Evolutionary conservation across 2,113 vertebrate species (phyloP), one percentile per base, ranked within the genome.

Genomic region (Colinus virginianus): DNA sequence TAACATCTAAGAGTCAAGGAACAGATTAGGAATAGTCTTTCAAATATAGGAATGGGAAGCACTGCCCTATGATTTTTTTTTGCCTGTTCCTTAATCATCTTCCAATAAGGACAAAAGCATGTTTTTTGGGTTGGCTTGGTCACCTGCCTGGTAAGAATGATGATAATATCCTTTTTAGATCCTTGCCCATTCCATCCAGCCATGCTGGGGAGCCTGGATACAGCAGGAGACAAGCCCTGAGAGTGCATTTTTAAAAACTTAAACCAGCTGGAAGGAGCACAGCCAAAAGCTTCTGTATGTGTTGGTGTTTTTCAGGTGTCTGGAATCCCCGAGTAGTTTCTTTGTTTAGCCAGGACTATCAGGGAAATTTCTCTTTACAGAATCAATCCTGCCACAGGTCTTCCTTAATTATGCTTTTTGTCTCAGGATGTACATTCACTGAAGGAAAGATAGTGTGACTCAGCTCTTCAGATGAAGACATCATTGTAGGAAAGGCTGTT

Each of bases 141-240:
- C 62, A 58, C 26, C 19, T 40, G 12, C 4, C 30, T 46, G 5
- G 9, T 43, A 13, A 30, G 13, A 61, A 72, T 0, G 1, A n/a
- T 12, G 11, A 18, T 0, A 0, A 8, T 9, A 22, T 64, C 12
- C 19, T 19, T 4, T 2, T 56, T 43, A 22, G 32, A 23, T 18
- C 46, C 34, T 34, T 71, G 53, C 6, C 34, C 6, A 1, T 12
- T 43, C 3, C 26, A 36, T 49, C 32, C 67, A 82, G 16, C 5
- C 3, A 0, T 40, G 16, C 28, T 78, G 40, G 11, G 7, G 43
- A 90, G 34, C 43, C 42, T 63, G 23, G 23, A 4, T 20, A 51
- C 43, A 64, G 9, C 10, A 36, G 48, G 6, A 19, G 2, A 42
- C 4, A 12, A 76, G 2, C 22, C 28, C 9, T 13, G 49, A 48